Evolutionary conservation across 2,797 vertebrate genomes (phyloP), one percentile per base, ranked within the genome.

Genomic region (Pipistrellus pygmaeus): DNA sequence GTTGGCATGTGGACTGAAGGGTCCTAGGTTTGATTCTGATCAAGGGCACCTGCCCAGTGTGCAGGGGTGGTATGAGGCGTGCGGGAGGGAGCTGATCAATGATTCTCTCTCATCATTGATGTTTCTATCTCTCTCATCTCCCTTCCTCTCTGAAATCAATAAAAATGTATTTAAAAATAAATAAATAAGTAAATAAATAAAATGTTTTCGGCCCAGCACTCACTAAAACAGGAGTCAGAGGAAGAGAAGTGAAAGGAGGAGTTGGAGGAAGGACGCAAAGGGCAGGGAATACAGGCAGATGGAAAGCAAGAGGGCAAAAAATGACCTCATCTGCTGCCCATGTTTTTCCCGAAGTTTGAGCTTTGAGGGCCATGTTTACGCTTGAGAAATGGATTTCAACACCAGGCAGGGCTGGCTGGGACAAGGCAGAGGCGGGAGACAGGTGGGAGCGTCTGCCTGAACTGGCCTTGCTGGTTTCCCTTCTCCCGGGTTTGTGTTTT

Each of bases 391-490:
- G 51, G 81, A 53, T 91, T 91, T 94, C 90, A 81, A 35, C 77
- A 51, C 38, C 44, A 48, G 48, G 48, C 75, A 8, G 64, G 90
- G 46, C 81, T 73, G n/a, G 15, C 0, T 46, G 51, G 88, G 91
- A 93, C 78, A 21, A 46, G 62, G 73, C 0, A 8, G 82, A 38
- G 90, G 94, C 92, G 55, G 41, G 35, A 55, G 83, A 57, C 51
- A 66, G 41, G 75, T 21, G 38, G 68, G 20, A 71, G 44, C 32
- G 20, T 53, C 89, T 69, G 57, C 73, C 72, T 15, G 15, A 90
- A 94, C 94, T 88, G 90, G 92, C 78, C 72, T 71, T 82, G 69
- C 94, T 87, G 82, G 95, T 88, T 95, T 82, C 90, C 91, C 84
- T 53, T 91, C 95, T 89, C 77, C 82, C 8, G 23, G 69, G 55